Base-by-base conservation (phyloP, 2,113 vertebrate genomes). In the Orthonyx spaldingii region DNA sequence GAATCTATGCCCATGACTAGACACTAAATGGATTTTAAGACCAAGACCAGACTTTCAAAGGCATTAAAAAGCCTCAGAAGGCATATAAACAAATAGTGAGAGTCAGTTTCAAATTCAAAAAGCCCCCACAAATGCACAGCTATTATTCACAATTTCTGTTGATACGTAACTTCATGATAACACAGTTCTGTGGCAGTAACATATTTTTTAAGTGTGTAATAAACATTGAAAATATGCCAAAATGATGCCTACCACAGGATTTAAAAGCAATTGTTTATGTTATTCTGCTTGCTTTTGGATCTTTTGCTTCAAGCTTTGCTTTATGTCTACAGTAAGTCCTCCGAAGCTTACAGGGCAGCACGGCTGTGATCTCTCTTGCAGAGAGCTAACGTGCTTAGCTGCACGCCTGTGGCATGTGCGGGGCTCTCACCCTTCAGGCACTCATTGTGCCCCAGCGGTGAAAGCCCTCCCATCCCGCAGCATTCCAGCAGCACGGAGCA, bases 201-300 rank as follows among this genome's bases (percentile, higher is more conserved):
- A 47, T 93, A 77, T 97, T 92, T 95, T 86, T 33, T 47, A 93
- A 93, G 66, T 65, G 82, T 93, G 57, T 65, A 94, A 90, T 83
- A 93, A 95, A 80, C 82, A 90, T 80, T 96, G 88, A 96, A 93
- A 94, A 90, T 88, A 86, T 90, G 85, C 88, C 94, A 86, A 93
- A 96, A 63, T 61, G 70, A 87, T 91, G 70, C 78, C 92, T 88
- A 79, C 50, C 71, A 74, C 55, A 77, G 75, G 85, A 94, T 93
- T 95, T 88, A 69, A 94, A 92, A 90, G 49, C 50, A 92, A 94
- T 92, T 94, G 90, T 83, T 88, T 93, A 60, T 87, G 53, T 57
- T 88, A 59, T 90, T 90, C 33, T 41, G 11, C 84, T 81, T 76
- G 57, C n/a, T 82, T 82, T 93, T 3, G 13, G 82, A 72, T 41